Evolutionary conservation across 2,888 invertebrate genomes (phyloP).

Genomic region (Oscheius sp.): DNA sequence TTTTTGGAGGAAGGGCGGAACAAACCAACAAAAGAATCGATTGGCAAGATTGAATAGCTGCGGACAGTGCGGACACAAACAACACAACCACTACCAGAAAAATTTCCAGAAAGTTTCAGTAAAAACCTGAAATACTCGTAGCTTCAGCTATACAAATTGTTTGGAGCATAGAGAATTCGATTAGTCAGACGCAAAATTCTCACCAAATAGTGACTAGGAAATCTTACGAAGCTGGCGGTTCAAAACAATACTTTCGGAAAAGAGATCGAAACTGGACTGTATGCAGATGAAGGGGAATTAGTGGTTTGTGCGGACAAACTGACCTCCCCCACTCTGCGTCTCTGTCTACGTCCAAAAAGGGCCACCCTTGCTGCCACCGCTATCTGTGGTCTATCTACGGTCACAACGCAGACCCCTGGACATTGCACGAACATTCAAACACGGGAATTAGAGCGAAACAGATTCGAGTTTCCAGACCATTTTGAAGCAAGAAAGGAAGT

Average conservation of each 20-base stretch:
- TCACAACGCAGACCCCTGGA: neutral
- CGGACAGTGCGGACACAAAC: neutral
- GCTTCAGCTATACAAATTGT: too few relatives aligned
- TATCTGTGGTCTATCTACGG: neutral
- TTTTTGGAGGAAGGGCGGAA: neutral
- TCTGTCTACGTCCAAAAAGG: constrained; percentile 24
- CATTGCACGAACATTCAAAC: neutral
- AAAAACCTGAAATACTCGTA: too few relatives aligned
- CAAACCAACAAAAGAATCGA: constrained; percentile 6
- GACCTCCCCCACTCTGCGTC: constrained; percentile 28
- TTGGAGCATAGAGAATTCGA: too few relatives aligned
- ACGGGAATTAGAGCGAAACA: neutral
- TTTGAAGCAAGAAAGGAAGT: neutral
- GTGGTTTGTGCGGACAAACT: neutral
- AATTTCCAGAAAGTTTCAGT: too few relatives aligned
- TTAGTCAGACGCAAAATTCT: too few relatives aligned
- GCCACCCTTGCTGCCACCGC: constrained; percentile 5
- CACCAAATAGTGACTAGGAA: too few relatives aligned
- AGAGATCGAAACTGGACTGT: neutral
- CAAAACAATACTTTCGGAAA: neutral
- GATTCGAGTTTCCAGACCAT: neutral
- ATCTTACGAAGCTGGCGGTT: too few relatives aligned
- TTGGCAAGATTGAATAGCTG: neutral
- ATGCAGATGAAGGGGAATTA: constrained; percentile 22
- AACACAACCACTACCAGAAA: too few relatives aligned